Base-by-base conservation (phyloP, 2,888 invertebrate genomes). In the Hedychridium roseum region DNA sequence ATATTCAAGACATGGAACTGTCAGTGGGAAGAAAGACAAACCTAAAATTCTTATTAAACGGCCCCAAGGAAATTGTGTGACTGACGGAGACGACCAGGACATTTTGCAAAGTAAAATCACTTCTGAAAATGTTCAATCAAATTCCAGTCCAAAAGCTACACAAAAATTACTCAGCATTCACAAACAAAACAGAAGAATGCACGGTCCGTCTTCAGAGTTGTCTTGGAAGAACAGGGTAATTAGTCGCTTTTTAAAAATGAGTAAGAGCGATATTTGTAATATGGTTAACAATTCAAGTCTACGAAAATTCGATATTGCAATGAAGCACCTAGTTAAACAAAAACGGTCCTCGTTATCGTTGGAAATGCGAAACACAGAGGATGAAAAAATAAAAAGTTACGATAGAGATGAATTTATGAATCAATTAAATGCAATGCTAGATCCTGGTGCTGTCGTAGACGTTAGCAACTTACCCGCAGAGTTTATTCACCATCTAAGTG, bases 401-500 rank as follows among this genome's bases (percentile, higher is more conserved):
- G 70, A 76, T 21, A 64, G 68, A 11, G 76, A 75, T 31, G 76
- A 79, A 42, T 78, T 79, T 26, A 72, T 78, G 68, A 71, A 63
- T 21, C 78, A 78, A 26, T 52, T 79, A 7, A 84, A 83, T 50
- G 82, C 83, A 35, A 80, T 85, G 61, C 65, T 85, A 16, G 85
- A 85, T 64, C 84, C 85, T 0, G 82, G 83, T 57, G 85, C 85
- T 28, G 81, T 82, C 9, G 77, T 85, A 0, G 79, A 84, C 28
- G 75, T 85, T 6, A 82, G 82, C 53, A 84, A 85, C 64, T 80
- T 86, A 40, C 85, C 85, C 17, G 84, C 84, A 2, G 79, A 84
- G 45, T 84, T 86, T 3, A 82, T 86, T 71, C 84, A 84, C 39
- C 85, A 85, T 69, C 72, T 86, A 1, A 84, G 81, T 51, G 84